phyloP scores from a whole-genome alignment of 2,797 vertebrate genomes.

The Dryobates pubescens region DNA sequence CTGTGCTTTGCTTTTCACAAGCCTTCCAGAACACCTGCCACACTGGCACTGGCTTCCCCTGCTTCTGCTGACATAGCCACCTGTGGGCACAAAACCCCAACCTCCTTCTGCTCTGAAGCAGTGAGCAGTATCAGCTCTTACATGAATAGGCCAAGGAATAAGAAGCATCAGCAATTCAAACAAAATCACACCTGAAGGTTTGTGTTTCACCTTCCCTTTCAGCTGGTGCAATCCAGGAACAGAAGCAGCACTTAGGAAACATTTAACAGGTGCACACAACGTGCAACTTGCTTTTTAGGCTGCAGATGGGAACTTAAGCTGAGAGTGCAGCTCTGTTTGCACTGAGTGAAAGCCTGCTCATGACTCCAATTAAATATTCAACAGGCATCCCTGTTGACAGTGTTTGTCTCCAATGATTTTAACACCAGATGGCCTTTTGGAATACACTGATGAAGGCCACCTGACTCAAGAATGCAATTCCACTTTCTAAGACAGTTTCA shows the following conservation, averaged over 20 bases:
- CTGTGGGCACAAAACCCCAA: background rate
- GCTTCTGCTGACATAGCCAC: background rate
- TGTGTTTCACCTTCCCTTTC: background rate
- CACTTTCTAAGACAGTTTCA: background rate
- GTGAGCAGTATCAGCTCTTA: background rate
- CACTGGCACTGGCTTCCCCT: background rate
- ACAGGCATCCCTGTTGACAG: conserved; percentile 35
- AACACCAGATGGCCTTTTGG: conserved; percentile 56
- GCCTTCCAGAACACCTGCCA: background rate
- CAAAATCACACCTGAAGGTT: background rate
- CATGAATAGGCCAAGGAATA: background rate
- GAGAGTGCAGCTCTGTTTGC: background rate
- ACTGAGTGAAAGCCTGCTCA: conserved; percentile 4
- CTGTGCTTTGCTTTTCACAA: background rate
- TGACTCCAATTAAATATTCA: conserved; percentile 50
- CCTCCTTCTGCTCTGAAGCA: background rate
- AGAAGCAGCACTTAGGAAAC: conserved; percentile 36
- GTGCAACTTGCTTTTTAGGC: background rate
- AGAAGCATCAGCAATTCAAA: background rate
- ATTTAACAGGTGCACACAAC: conserved; percentile 54
- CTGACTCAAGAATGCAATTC: conserved; percentile 51
- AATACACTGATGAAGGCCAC: conserved; percentile 48
- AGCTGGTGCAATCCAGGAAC: background rate
- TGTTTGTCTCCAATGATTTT: conserved; percentile 52
- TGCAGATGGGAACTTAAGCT: background rate